Base-by-base conservation (phyloP, 2,888 invertebrate genomes). In the Unio pictorum region DNA sequence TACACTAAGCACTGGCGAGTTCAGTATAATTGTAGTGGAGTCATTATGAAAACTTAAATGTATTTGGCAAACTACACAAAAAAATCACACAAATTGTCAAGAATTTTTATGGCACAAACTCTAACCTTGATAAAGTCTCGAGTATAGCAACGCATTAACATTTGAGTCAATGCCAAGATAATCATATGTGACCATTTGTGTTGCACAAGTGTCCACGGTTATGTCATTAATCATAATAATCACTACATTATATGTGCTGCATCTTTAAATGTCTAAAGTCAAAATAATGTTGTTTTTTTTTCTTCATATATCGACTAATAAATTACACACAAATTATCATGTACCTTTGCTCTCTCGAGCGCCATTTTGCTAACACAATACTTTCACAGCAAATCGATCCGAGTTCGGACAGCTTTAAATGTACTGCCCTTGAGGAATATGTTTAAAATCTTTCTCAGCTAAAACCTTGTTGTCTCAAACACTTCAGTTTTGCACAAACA, bases 331-430 rank as follows among this genome's bases (percentile, higher is more conserved):
- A 74, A 69, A 71, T 69, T 61, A 66, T 61, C 67, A 63, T 81
- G 80, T 74, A 86, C 84, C 84, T 86, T 84, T 28, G 84, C 83
- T 73, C 85, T 68, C 71, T 85, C 82, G 64, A 85, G 78, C 68
- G 85, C 84, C 84, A 83, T 84, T 69, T 73, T 73, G 55, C 56
- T 30, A 26, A 61, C 61, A 64, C 54, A 60, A 1, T n/a, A 54
- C 23, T 34, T 26, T 65, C 34, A 55, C 55, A 28, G 55, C 45
- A 7, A 55, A 55, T 65, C 7, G 34, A 7, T 26, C 28, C 45
- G 45, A 45, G 45, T 15, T 2, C 15, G 45, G 45, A 45, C 45
- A 45, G 45, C 2, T 45, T 45, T 45, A 45, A 45, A 45, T 45
- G 15, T 45, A 11, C 15, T 45, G 45, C 45, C 45, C 45, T 15